Conservation (phyloP, 2,113 vertebrate species). For the Centropristis striata region DNA sequence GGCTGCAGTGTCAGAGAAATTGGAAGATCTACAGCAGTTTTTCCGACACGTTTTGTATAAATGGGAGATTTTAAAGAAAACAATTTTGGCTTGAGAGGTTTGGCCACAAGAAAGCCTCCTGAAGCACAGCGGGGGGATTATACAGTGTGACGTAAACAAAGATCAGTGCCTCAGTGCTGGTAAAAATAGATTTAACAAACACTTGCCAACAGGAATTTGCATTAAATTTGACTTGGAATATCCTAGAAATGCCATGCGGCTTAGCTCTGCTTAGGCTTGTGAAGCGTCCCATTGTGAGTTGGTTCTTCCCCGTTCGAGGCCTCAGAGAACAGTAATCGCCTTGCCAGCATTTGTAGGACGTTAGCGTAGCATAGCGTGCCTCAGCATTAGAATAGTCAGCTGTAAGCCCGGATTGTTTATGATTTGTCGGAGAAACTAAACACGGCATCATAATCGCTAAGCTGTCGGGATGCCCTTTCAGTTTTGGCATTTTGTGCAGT, state of each 20-base stretch:
- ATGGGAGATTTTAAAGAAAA: constrained; percentile 57
- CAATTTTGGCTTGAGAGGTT: constrained; percentile 48
- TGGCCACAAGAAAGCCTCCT: constrained; percentile 64
- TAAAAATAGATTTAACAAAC: constrained; percentile 71
- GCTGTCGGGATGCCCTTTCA: constrained; percentile 60
- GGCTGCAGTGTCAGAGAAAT: constrained; percentile 40
- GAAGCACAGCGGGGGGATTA: constrained; percentile 29
- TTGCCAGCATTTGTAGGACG: constrained; percentile 45
- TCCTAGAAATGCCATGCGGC: constrained; percentile 49
- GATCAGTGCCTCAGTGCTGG: constrained; percentile 36
- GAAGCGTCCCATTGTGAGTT: constrained; percentile 51
- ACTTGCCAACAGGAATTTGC: constrained; percentile 54
- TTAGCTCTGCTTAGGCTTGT: constrained; percentile 45
- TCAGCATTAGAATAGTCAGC: constrained; percentile 23
- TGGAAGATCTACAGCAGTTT: constrained; percentile 28
- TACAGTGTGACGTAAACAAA: constrained; percentile 61
- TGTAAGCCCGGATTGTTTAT: constrained; percentile 50
- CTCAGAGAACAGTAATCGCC: constrained; percentile 42
- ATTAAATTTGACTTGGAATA: constrained; percentile 53
- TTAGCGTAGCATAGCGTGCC: constrained; percentile 28
- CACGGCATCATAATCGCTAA: constrained; percentile 32
- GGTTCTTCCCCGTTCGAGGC: constrained; percentile 36
- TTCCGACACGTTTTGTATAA: constrained; percentile 36
- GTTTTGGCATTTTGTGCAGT: constrained; percentile 42
- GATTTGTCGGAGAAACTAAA: constrained; percentile 50